phyloP scores from a whole-genome alignment of 1,140 invertebrate species.

The Meloidogyne hapla region DNA sequence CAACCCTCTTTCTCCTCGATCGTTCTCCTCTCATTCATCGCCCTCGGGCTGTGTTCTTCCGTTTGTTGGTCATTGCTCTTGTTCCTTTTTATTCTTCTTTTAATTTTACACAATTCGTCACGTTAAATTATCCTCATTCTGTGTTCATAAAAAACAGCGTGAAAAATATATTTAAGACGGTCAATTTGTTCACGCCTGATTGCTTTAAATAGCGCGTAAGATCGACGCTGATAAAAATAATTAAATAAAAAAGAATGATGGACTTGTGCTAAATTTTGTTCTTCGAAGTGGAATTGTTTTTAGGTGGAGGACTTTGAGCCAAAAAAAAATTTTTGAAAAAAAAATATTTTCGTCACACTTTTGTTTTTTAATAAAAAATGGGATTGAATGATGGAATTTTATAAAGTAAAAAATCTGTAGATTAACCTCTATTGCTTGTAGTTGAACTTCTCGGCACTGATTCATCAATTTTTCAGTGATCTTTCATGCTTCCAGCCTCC shows the following conservation, averaged over 20 bases:
- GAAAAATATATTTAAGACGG: slow-evolving; percentile 25
- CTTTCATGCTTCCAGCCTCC: too few species aligned
- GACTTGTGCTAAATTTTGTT: neutral
- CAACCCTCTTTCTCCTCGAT: neutral
- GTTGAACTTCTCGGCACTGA: too few species aligned
- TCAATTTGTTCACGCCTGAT: slow-evolving; percentile 27
- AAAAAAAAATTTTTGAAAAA: neutral
- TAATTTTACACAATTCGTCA: slow-evolving; percentile 14
- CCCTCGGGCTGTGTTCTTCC: neutral
- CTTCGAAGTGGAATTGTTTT: neutral
- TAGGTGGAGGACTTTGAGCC: neutral
- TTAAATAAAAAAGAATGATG: neutral
- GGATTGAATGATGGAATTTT: too few species aligned
- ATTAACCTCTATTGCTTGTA: too few species aligned
- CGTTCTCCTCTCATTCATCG: neutral
- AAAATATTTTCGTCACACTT: neutral
- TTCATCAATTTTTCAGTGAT: too few species aligned
- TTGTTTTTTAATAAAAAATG: too few species aligned
- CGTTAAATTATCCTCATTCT: slow-evolving; percentile 26
- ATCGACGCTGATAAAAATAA: neutral
- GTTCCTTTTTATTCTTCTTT: neutral
- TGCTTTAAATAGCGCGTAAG: neutral
- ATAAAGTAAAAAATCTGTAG: too few species aligned
- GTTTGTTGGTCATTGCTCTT: neutral
- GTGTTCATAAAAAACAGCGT: slow-evolving; percentile 18